Conservation (phyloP, 2,113 vertebrate species). For the Ranitomeya imitator region DNA sequence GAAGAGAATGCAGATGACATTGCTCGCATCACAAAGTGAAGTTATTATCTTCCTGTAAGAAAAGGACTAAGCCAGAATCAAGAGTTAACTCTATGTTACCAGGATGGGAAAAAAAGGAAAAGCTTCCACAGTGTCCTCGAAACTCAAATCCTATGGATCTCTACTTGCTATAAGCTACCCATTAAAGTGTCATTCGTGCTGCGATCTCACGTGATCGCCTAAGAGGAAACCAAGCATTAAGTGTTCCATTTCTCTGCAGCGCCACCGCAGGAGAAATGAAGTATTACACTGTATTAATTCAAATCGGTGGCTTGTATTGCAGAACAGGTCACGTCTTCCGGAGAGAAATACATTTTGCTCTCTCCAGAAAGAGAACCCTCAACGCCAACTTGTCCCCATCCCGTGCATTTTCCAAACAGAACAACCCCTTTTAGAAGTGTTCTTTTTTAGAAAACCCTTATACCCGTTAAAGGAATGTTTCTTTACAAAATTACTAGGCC, state of each 20-base stretch:
- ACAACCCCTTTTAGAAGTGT: too few species aligned
- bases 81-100: not conserved
- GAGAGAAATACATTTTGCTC: not conserved
- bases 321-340: not conserved
- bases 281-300: not conserved
- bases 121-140: not conserved
- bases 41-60: conserved; percentile 1
- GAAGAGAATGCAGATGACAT: conserved; percentile 26
- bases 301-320: not conserved
- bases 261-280: not conserved
- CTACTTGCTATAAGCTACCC: too few species aligned
- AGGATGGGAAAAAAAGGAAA: not conserved
- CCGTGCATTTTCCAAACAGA: too few species aligned
- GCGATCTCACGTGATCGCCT: not conserved
- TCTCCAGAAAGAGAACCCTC: too few species aligned
- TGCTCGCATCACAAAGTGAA: conserved; percentile 9
- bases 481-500: too few species aligned
- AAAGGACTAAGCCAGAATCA: not conserved
- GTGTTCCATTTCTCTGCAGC: not conserved
- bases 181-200: too few species aligned
- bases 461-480: too few species aligned
- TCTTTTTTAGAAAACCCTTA: too few species aligned
- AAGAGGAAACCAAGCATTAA: not conserved
- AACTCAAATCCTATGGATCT: not conserved
- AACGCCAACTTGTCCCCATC: too few species aligned